phyloP scores from a whole-genome alignment of 2,113 vertebrate species.

The Ahaetulla prasina region DNA sequence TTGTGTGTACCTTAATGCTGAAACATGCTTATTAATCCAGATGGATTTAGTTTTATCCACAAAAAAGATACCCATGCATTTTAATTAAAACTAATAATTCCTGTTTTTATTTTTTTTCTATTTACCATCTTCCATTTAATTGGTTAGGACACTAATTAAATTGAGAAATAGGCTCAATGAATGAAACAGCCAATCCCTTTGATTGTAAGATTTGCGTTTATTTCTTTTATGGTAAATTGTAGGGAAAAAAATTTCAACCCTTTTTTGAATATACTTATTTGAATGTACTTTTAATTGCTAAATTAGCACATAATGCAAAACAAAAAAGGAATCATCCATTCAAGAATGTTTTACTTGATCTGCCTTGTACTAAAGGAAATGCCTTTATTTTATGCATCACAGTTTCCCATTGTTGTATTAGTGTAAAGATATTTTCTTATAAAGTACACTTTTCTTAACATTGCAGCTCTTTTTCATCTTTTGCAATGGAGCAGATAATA shows the following conservation, averaged over 20 bases:
- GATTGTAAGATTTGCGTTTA: constrained; percentile 2
- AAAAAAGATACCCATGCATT: background rate
- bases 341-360: background rate
- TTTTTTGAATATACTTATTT: background rate
- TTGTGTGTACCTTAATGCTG: constrained; percentile 5
- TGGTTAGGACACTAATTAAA: background rate
- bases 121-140: constrained; percentile 20
- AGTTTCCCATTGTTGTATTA: background rate
- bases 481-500: background rate
- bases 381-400: background rate
- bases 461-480: background rate
- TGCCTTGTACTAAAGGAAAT: background rate
- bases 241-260: no score
- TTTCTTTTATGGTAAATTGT: background rate
- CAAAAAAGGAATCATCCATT: background rate
- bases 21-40: background rate
- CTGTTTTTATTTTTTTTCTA: constrained; percentile 26
- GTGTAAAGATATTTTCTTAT: background rate
- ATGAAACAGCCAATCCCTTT: background rate
- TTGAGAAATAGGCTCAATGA: background rate
- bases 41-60: background rate
- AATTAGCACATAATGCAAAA: background rate
- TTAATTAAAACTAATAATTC: constrained; percentile 32
- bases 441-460: constrained; percentile 11
- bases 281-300: background rate